phyloP scores from a whole-genome alignment of 2,888 invertebrate genomes.

The Troides oblongomaculatus region DNA sequence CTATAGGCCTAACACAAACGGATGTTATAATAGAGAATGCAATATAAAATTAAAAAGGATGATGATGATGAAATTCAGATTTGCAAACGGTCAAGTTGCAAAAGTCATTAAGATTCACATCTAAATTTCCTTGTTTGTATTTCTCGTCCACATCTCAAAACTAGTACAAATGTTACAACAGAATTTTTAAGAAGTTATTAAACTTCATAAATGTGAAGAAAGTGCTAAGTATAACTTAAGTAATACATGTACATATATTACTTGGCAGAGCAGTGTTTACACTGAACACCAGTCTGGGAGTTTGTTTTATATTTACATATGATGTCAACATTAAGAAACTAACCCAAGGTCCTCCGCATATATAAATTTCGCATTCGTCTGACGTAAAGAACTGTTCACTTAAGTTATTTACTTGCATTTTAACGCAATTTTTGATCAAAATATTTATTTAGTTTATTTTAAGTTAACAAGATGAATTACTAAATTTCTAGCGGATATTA shows the following conservation, averaged over 20 bases:
- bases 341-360: slow-evolving; percentile 20
- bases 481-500: no score
- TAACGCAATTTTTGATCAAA: no score
- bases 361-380: slow-evolving; percentile 23
- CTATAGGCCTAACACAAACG: no score
- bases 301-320: slow-evolving; percentile 22
- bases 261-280: slow-evolving; percentile 12
- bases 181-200: background rate
- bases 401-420: no score
- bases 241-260: background rate
- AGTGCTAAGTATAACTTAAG: no score
- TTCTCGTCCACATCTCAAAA: background rate
- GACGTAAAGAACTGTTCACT: slow-evolving; percentile 20
- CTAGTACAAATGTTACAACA: background rate
- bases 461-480: no score
- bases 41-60: no score
- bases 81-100: background rate
- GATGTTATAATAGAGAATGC: no score
- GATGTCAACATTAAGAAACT: slow-evolving; percentile 27
- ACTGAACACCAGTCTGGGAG: slow-evolving; percentile 25
- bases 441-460: no score
- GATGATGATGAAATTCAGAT: background rate
- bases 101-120: background rate
- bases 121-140: background rate
- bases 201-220: no score